Evolutionary conservation across 2,797 vertebrate genomes (phyloP), one percentile per base, ranked within the genome.

Genomic region (Erpetoichthys calabaricus): DNA sequence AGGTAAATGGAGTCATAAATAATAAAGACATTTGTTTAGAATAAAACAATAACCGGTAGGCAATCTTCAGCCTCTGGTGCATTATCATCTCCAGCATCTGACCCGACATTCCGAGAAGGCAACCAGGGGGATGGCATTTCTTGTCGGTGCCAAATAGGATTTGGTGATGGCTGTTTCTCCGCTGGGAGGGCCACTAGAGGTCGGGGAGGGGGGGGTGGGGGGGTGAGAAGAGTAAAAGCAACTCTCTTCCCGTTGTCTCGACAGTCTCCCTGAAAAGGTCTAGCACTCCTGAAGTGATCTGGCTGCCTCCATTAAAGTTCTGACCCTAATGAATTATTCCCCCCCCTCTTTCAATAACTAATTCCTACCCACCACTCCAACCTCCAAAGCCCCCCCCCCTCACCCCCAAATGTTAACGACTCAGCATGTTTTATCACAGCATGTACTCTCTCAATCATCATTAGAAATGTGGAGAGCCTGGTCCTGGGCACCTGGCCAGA

Each of bases 401-500:
- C 4, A 60, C 73, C 71, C 75, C 69, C 65, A 77, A 71, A 76
- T 71, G 72, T 83, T 84, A 81, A 79, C 75, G 67, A 86, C 77
- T 87, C 85, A 84, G 85, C 80, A 78, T 77, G 85, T 88, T 83
- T 87, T 88, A 85, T 80, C 70, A 56, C 71, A 67, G 74, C 73
- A 72, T 77, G 83, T 87, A 86, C 76, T 68, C 72, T 68, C 85
- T 90, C 88, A 86, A 86, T 89, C 90, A 88, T 82, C 81, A 74
- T 86, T 82, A 86, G 82, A 82, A 80, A 79, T 6, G 63, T 75
- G 77, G 86, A 87, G 80, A 76, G 87, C 86, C 77, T 79, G 75
- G 85, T 73, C 74, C 69, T 59, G 74, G 92, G 91, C 84, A 70
- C 4, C 2, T 5, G 0, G 89, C 92, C 93, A 95, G 76, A 69